phyloP scores from a whole-genome alignment of 2,797 vertebrate species.

The Hipposideros larvatus region DNA sequence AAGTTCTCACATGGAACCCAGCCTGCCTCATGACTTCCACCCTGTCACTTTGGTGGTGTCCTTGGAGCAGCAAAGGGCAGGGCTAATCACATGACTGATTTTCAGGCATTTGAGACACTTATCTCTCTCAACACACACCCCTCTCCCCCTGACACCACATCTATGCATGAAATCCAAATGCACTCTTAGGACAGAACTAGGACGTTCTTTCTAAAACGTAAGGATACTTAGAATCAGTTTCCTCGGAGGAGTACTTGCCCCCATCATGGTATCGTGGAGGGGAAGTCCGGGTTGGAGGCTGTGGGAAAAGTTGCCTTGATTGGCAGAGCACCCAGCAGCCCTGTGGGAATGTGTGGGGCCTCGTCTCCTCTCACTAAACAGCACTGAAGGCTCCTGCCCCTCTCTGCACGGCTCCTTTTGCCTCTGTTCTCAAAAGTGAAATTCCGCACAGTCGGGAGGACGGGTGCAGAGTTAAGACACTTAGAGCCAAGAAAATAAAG shows the following conservation, averaged over 20 bases:
- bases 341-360: rapidly evolving
- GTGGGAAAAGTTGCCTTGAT: neutral
- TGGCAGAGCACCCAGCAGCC: neutral
- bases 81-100: neutral
- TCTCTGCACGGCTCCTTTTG: constrained; percentile 7
- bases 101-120: neutral
- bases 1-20: neutral
- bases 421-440: constrained; percentile 65
- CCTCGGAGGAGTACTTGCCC: neutral
- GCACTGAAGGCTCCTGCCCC: neutral
- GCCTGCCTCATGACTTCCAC: neutral
- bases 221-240: neutral
- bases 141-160: neutral
- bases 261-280: too few species aligned
- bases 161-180: neutral
- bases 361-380: neutral
- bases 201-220: constrained; percentile 18
- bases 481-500: constrained; percentile 83
- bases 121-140: neutral
- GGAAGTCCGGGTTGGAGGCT: neutral
- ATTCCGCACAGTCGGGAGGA: constrained; percentile 64
- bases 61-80: neutral
- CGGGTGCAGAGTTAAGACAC: constrained; percentile 74
- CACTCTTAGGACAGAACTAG: neutral
- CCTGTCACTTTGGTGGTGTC: neutral